Base-by-base conservation (phyloP, 2,888 invertebrate species). In the Itoplectis maculator region DNA sequence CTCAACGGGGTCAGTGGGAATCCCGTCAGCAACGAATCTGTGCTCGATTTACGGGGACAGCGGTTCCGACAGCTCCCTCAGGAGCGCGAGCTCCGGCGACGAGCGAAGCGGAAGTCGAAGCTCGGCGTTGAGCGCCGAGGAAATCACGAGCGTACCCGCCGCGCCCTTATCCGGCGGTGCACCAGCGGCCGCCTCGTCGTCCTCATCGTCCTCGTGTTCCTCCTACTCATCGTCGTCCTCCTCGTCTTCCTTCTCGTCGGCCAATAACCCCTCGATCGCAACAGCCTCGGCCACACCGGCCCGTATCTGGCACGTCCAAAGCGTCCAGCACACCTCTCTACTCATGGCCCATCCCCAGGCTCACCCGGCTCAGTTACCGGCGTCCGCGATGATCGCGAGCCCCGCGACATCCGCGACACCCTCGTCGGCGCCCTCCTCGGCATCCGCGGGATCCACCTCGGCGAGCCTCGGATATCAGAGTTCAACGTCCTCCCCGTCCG, bases 51-150 rank as follows among this genome's bases (percentile, higher is more conserved):
- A 94, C 90, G 93, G 93, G 65, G 94, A 94, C 91, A 95, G 94
- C 93, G 92, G 92, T 66, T 93, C 93, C 77, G 95, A 95, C 93
- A 95, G 95, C 91, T 96, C 96, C 78, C 94, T 96, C 91, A 95
- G 96, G 89, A 96, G 96, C 90, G 95, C 95, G 89, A 95, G 95
- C 88, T 94, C 94, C 90, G 95, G 95, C 91, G 96, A 96, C 94
- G 96, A 96, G 93, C 95, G 96, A 89, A 96, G 96, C 93, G 96
- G 96, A 91, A 96, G 96, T 92, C 95, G 96, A 84, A 95, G 94
- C 93, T 96, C 96, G 93, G 96, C 96, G 92, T 94, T 96, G 92
- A 96, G 96, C 93, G 95, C 95, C 92, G 96, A 96, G 93, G 96
- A 96, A 93, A 95, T 95, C 42, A 88, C 95, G 93, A 88, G 94